phyloP scores from a whole-genome alignment of 2,888 invertebrate genomes.

The Micropterix aruncella region DNA sequence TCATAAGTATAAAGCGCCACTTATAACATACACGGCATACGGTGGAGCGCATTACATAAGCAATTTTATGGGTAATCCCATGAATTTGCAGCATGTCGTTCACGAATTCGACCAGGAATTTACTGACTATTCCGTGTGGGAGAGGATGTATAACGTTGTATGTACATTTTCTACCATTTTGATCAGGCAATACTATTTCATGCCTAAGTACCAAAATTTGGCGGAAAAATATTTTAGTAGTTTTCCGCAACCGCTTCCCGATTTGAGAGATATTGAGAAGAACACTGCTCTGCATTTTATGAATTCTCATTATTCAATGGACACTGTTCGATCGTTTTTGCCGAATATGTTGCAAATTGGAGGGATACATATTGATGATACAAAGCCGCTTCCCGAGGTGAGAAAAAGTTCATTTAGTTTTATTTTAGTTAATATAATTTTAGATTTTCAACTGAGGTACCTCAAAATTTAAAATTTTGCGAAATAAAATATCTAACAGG shows the following conservation, averaged over 20 bases:
- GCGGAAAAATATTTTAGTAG: conserved; percentile 18
- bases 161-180: conserved; percentile 16
- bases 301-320: conserved; percentile 29
- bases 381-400: conserved; percentile 19
- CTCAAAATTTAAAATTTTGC: no score
- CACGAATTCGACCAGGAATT: conserved; percentile 21
- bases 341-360: conserved; percentile 31
- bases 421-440: conserved; percentile 9
- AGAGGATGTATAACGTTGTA: not conserved
- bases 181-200: conserved; percentile 17
- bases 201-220: conserved; percentile 21
- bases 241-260: conserved; percentile 20
- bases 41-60: conserved; percentile 28
- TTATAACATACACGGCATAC: conserved; percentile 9
- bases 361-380: conserved; percentile 32
- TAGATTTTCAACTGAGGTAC: no score
- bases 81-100: conserved; percentile 28
- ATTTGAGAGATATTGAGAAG: conserved; percentile 23
- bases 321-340: conserved; percentile 24
- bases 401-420: conserved; percentile 15
- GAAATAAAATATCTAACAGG: no score
- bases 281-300: conserved; percentile 26
- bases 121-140: not conserved
- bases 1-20: conserved; percentile 10
- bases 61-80: conserved; percentile 20